A percentile compares a stretch with the other conserved stretches of the same genome.
Conservation (phyloP, 35 echinoderm and acorn worm species). For the Heliocidaris erythrogramma region DNA sequence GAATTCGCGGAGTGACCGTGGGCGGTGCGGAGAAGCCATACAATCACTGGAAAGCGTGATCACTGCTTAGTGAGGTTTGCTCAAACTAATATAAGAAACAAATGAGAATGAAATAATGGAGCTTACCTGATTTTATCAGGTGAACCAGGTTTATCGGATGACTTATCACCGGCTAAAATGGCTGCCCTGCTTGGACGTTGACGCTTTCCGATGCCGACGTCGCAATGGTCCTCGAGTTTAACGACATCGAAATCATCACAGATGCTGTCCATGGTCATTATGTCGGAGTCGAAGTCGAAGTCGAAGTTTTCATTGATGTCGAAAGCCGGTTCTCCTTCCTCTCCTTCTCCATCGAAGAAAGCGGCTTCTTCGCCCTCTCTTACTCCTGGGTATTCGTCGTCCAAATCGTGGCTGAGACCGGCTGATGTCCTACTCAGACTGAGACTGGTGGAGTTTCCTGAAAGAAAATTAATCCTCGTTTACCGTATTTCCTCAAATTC, state of each 20-base stretch:
- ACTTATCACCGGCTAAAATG: not conserved
- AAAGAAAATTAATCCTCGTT: not conserved
- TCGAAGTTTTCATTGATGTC: constrained; percentile 49
- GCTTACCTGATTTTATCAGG: not conserved
- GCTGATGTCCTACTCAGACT: not conserved
- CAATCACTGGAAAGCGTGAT: too few species aligned
- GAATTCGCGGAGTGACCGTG: too few species aligned
- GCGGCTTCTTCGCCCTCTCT: not conserved
- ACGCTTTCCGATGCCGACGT: constrained; percentile 38
- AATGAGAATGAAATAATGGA: too few species aligned
- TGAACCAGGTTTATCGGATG: not conserved
- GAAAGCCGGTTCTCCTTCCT: constrained; percentile 18
- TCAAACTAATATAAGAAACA: too few species aligned
- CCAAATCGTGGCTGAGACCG: not conserved
- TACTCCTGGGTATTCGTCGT: not conserved
- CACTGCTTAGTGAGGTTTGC: too few species aligned
- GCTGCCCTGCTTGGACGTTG: constrained; percentile 13
- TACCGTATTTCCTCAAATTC: too few species aligned
- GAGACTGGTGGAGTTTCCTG: not conserved
- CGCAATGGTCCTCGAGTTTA: not conserved
- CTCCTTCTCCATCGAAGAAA: not conserved
- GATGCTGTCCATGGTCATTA: constrained; percentile 43
- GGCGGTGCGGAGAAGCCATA: too few species aligned
- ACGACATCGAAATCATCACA: constrained; percentile 29
- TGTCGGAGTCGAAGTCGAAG: constrained; percentile 40